These are phyloP conservation scores for Malurus alboscapulatus DNA, from an alignment of 2,113 vertebrate species.

Conservation along the genomic window DNA sequence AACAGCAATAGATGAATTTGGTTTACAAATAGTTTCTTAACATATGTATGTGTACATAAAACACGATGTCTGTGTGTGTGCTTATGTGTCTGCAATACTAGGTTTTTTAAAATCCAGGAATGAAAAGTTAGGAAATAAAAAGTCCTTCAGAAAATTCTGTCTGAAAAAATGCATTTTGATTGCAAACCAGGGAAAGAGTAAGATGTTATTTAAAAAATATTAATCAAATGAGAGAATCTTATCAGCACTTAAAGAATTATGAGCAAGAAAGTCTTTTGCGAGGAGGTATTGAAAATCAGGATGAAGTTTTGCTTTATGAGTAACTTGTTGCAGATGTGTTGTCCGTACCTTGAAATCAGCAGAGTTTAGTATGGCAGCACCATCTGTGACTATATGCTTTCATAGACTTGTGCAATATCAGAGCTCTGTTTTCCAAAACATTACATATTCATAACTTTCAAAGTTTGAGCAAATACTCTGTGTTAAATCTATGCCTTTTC, in stretches of 20 bases:
- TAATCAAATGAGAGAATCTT: not conserved
- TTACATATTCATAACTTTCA: not conserved
- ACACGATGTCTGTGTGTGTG: not conserved
- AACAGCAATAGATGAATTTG: not conserved
- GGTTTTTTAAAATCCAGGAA: not conserved
- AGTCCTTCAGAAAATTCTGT: not conserved
- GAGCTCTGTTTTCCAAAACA: not conserved
- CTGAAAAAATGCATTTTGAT: not conserved
- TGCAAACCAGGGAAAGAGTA: not conserved
- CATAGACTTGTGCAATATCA: not conserved
- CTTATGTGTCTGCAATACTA: not conserved
- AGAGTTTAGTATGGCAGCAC: not conserved
- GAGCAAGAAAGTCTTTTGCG: not conserved
- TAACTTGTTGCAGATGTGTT: not conserved
- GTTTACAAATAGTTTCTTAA: not conserved
- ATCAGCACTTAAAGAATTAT: not conserved
- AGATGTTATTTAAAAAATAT: not conserved
- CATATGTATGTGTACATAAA: not conserved
- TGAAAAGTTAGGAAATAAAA: not conserved
- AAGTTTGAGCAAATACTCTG: not conserved
- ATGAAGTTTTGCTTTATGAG: not conserved
- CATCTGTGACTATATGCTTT: not conserved
- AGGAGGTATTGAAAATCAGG: not conserved
- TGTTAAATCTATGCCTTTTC: not conserved
- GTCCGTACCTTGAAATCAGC: not conserved